Percentiles rank a stretch among this genome's conserved stretches.
These are phyloP conservation scores for Molossus molossus DNA, from an alignment of 2,797 vertebrate species.

Conservation along the genomic window DNA sequence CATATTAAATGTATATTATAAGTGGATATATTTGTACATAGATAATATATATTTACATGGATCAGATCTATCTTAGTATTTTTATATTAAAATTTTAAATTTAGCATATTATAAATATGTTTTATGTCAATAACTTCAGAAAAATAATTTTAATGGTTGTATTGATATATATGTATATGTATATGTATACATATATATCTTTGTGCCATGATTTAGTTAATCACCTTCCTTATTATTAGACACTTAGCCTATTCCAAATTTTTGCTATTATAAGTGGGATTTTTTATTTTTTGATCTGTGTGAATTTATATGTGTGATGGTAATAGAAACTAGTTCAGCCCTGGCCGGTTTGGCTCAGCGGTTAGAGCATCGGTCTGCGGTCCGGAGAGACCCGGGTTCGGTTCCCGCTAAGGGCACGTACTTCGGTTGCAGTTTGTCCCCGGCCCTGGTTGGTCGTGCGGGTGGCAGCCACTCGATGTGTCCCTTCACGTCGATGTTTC, in stretches of 20 bases:
- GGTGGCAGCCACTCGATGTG: too few species aligned
- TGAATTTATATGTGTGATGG: background rate
- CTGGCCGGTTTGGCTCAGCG: too few species aligned
- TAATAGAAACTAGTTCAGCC: conserved; percentile 28
- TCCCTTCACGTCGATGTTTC: too few species aligned
- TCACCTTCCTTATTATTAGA: background rate
- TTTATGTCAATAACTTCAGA: background rate
- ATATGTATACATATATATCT: too few species aligned
- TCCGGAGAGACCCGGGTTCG: too few species aligned
- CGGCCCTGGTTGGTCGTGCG: too few species aligned
- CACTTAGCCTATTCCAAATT: background rate
- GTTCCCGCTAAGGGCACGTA: too few species aligned
- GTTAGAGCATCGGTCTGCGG: too few species aligned
- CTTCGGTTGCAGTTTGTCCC: too few species aligned
- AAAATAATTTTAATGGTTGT: background rate
- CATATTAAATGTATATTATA: background rate
- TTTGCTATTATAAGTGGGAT: conserved; percentile 30
- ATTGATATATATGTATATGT: background rate
- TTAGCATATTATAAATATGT: conserved; percentile 2
- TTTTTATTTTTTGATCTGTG: conserved; percentile 18
- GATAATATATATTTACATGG: background rate
- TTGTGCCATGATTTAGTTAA: background rate
- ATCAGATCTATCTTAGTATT: conserved; percentile 1
- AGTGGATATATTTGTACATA: background rate
- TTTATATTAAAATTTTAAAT: conserved; percentile 21